Base-by-base conservation (phyloP, 1,140 invertebrate genomes). In the Habropoda laboriosa region DNA sequence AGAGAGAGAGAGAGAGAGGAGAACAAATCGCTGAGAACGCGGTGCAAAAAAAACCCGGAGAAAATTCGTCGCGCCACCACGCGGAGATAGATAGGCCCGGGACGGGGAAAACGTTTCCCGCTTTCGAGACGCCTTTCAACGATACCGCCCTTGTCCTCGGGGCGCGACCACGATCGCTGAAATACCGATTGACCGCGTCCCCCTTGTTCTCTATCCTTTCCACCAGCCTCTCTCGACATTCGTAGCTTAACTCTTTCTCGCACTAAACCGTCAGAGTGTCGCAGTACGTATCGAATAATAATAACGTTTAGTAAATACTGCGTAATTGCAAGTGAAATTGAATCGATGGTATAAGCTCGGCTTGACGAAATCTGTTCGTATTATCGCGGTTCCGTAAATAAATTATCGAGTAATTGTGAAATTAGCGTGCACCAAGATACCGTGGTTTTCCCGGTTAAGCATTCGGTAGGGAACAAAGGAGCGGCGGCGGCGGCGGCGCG, bases 1-100 rank as follows among this genome's bases (percentile, higher is more conserved):
- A 72, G 68, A 82, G 49, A 38, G 49, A 67, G 55, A 72, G 77
- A 60, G 53, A 51, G 27, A 79, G 75, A 51, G 55, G 57, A 64
- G 75, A 70, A 87, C 80, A 87, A 85, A 87, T 83, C 82, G 86
- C 70, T 82, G 86, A 70, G 74, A 86, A 86, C 83, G 71, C 66
- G 38, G 68, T 30, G 42, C 30, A 57, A 77, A 82, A 84, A 79
- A 83, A 60, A 61, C 58, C 45, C 53, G 64, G 24, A 49, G 51
- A 76, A 63, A 57, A 74, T 70, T 49, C 66, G 75, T 55, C 47
- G 55, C 53, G 74, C 24, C 76, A n/a, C n/a, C n/a, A n/a, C n/a
- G 68, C 38, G 40, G 70, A 63, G 76, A 70, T 35, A 49, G 61
- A 57, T 42, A 64, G 77, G 51, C 77, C 77, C 27, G 49, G 77